Evolutionary conservation across 2,113 vertebrate genomes (phyloP), one percentile per base, ranked within the genome.

Genomic region (Pluvianellus socialis): DNA sequence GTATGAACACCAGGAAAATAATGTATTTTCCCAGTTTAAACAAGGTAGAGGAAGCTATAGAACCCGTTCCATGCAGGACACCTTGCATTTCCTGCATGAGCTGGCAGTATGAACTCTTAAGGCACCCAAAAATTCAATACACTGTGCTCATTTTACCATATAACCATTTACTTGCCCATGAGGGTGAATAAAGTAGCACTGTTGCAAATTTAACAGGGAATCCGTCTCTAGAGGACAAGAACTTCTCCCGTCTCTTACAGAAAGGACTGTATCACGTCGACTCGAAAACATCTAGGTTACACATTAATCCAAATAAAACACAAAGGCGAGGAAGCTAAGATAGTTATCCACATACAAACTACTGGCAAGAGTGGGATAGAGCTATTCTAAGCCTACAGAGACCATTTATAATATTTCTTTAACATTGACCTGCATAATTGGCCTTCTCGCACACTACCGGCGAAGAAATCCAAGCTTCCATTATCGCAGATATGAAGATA

Each of bases 381-480:
- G 89, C 77, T 85, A 27, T 91, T 91, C 77, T 53, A 73, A 85
- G 86, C 77, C 77, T 58, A 49, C 66, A 42, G 80, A 87, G 76
- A 79, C 58, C 83, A 50, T 85, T 87, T 56, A 58, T 61, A 94
- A 53, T 45, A 92, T 82, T 94, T 73, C 49, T 79, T 94, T 87
- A 97, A 85, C 76, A 92, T 45, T 92, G 86, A 94, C 87, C 92
- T 90, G n/a, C n/a, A 17, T 85, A 76, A 88, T 38, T 79, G 80
- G 86, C 77, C 56, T 59, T 40, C 59, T 80, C 9, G 2, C 74
- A 59, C 71, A 24, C 62, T 38, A 68, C 81, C 12, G 4, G 42
- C 58, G 75, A 79, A 92, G 91, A 95, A 92, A 95, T 85, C 80
- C 93, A 76, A 88, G 91, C 81, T 92, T 66, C 83, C 81, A 40